Percentiles rank a stretch among this genome's conserved stretches.
Evolutionary conservation across 2,113 vertebrate genomes (phyloP).

Genomic region (Balaenoptera acutorostrata): DNA sequence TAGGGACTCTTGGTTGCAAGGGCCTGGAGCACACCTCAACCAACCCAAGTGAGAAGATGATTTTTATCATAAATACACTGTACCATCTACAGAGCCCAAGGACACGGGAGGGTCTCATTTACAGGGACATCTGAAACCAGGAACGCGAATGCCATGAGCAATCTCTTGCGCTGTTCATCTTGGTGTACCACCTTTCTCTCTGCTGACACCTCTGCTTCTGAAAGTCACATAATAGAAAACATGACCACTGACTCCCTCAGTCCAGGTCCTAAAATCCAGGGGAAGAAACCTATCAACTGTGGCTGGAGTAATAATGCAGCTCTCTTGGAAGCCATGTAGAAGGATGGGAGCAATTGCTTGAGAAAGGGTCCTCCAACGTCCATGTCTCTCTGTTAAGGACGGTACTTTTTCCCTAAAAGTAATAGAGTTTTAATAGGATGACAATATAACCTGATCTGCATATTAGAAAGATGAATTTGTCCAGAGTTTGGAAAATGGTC

Average conservation of each 20-base stretch:
- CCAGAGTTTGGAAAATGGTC: not conserved
- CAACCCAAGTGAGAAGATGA: not conserved
- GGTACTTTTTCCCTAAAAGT: not conserved
- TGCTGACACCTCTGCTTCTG: not conserved
- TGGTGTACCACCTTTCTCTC: not conserved
- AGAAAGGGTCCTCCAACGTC: not conserved
- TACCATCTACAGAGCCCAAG: not conserved
- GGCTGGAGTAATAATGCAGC: not conserved
- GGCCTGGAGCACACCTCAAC: not conserved
- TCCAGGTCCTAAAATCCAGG: not conserved
- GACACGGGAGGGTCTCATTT: not conserved
- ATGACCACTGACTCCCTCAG: not conserved
- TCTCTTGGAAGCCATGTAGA: not conserved
- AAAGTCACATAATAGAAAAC: not conserved
- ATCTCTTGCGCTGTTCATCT: not conserved
- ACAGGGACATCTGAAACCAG: not conserved
- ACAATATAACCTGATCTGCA: not conserved
- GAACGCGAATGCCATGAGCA: not conserved
- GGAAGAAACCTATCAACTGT: not conserved
- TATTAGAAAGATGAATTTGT: not conserved
- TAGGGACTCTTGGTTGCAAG: not conserved
- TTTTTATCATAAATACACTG: not conserved
- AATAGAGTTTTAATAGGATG: not conserved
- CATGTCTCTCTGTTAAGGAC: not conserved
- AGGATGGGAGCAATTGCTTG: not conserved